Evolutionary conservation across 2,797 vertebrate species (phyloP), one percentile per base, ranked within the genome.

Genomic region (Pangasius macronema): DNA sequence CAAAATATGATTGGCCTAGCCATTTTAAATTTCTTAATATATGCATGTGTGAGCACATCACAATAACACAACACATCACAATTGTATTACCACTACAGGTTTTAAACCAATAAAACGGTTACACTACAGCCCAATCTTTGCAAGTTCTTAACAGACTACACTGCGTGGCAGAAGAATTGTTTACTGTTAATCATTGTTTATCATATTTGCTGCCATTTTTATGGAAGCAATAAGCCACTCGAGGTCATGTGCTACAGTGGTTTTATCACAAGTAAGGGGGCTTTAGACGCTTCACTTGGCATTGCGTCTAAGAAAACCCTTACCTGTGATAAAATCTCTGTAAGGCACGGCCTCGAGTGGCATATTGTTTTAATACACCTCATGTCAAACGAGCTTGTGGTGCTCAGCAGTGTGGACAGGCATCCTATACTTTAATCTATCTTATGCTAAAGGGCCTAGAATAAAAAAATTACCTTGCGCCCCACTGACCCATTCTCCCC

Each of bases 401-500:
- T 49, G 72, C 24, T 73, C 18, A 72, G n/a, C 16, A 30, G 27
- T 51, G 27, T 7, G 73, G 46, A 51, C 13, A 77, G 8, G 14
- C 16, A 77, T 77, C 49, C 8, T 33, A 33, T 53, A 53, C 46
- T 30, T 53, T 53, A 77, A 77, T 20, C 27, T 33, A 39, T 39
- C 20, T 59, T 80, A 27, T 80, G 53, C 10, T 39, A 57, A 39
- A 57, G 51, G 51, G 16, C 18, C 8, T 30, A 55, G 49, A 11
- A 22, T 33, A 39, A 36, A n/a, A 46, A 36, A n/a, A 91, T 93
- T 88, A 96, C 96, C 94, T 93, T 94, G 57, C 84, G 59, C 85
- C 95, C 95, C n/a, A 76, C 14, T 6, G 91, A 87, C 8, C 96
- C 96, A 49, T 89, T 92, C 36, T 92, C 92, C 51, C 96, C 96